Percentiles rank a stretch among this genome's conserved stretches.
These are phyloP conservation scores for Actenoides lindsayi DNA, from an alignment of 2,113 vertebrate genomes.

Conservation along the genomic window DNA sequence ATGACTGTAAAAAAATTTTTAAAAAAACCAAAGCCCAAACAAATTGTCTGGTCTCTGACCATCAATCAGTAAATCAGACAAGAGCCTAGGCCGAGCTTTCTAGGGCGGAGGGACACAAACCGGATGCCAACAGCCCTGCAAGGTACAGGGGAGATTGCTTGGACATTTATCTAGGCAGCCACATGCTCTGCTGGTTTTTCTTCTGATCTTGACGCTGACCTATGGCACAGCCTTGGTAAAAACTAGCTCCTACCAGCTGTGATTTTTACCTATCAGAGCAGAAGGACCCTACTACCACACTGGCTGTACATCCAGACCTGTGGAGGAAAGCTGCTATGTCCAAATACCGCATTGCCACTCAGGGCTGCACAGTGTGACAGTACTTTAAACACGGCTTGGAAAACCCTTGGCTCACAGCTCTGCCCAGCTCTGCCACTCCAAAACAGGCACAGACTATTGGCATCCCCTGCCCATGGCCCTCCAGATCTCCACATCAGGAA, in stretches of 20 bases:
- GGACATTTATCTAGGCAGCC: neutral
- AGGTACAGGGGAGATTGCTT: neutral
- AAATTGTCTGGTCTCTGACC: neutral
- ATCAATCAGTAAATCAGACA: neutral
- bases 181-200: neutral
- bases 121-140: neutral
- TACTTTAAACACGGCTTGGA: conserved; percentile 13
- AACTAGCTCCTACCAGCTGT: neutral
- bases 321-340: neutral
- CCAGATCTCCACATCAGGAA: neutral
- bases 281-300: neutral
- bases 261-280: neutral
- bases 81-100: neutral
- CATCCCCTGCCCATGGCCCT: neutral
- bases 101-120: neutral
- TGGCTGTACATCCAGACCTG: rapidly evolving
- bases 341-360: neutral
- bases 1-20: neutral
- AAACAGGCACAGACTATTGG: conserved; percentile 16
- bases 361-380: neutral
- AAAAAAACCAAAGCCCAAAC: neutral
- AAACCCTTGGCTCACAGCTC: conserved; percentile 20
- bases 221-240: neutral
- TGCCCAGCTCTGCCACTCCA: neutral
- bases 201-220: neutral